Conservation (phyloP, 2,888 invertebrate species). For the Lordiphosa fenestrarum region DNA sequence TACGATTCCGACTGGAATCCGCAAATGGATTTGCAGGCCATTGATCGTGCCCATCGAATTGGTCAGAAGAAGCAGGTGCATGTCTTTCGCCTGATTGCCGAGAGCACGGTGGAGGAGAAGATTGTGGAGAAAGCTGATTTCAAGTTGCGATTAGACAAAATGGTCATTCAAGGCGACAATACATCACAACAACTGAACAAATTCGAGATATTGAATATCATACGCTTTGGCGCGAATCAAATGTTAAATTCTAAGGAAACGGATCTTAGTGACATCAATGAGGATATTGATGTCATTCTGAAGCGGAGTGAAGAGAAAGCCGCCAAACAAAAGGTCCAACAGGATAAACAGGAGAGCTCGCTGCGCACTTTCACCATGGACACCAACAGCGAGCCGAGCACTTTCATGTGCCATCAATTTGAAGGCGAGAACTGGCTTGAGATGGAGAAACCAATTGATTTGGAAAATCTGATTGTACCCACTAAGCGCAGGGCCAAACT, state of each 20-base stretch:
- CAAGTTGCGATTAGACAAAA: constrained; percentile 95
- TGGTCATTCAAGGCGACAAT: constrained; percentile 98
- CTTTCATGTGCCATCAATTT: constrained; percentile 96
- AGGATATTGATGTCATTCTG: constrained; percentile 97
- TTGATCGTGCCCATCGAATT: constrained; percentile 99
- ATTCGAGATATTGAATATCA: constrained; percentile 99
- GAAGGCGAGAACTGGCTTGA: constrained; percentile 99
- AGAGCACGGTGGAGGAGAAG: constrained; percentile 99
- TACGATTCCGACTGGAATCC: constrained; percentile 99
- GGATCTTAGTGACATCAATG: constrained; percentile 92
- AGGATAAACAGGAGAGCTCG: constrained; percentile 93
- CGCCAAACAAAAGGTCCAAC: constrained; percentile 92
- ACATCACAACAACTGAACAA: constrained; percentile 95
- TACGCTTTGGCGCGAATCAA: constrained; percentile 99
- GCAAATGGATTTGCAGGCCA: constrained; percentile 96
- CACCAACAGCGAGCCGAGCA: constrained; percentile 82
- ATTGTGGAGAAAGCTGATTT: constrained; percentile 99
- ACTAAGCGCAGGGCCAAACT: constrained; percentile 99
- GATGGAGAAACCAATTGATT: constrained; percentile 91
- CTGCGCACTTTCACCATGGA: constrained; percentile 97
- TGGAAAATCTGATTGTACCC: constrained; percentile 99
- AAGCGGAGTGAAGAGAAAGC: constrained; percentile 95
- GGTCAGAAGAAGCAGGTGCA: constrained; percentile 97
- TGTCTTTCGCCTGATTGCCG: constrained; percentile 97
- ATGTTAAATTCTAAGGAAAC: constrained; percentile 99